Evolutionary conservation across 2,888 invertebrate species (phyloP), one percentile per base, ranked within the genome.

Genomic region (Agapostemon virescens): DNA sequence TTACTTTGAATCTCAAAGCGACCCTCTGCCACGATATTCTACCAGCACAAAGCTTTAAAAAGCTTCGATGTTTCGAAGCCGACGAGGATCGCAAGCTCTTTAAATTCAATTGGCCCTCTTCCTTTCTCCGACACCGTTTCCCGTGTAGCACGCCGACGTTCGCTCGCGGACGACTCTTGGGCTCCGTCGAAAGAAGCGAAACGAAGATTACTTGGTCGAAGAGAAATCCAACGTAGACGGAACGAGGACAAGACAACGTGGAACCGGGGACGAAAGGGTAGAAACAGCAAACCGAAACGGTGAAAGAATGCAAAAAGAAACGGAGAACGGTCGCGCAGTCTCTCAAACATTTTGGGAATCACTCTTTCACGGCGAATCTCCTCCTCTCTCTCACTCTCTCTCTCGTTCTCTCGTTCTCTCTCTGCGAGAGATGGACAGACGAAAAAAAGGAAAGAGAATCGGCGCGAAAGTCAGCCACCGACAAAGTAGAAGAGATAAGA

Each of bases 151-250:
- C 17, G 23, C 26, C 5, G 1, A 5, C 55, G 26, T 17, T 9
- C 17, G 30, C 30, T 9, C 58, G 20, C n/a, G 26, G 64, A 30
- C 76, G 76, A 69, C 74, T 81, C 83, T 78, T 61, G 77, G 81
- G 83, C 81, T 86, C 81, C 83, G 83, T 78, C 64, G 81, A 52
- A 73, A 55, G 69, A 83, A 83, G 85, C 83, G 76, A 83, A 86
- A 85, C 81, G 76, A 78, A n/a, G n/a, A 38, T 11, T 38, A 38
- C 38, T 38, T 63, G 69, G 72, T 77, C 55, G 55, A 72, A 42
- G 69, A 58, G 69, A 78, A 77, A 58, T 66, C 71, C 52, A 63
- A 61, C n/a, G 20, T 3, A 33, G 30, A 26, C 1, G 3, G 9
- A 11, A 7, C 17, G 30, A 33, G 30, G 38, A 38, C 11, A 1